Base-by-base conservation (phyloP, 2,888 invertebrate genomes). In the Desoria tigrina region DNA sequence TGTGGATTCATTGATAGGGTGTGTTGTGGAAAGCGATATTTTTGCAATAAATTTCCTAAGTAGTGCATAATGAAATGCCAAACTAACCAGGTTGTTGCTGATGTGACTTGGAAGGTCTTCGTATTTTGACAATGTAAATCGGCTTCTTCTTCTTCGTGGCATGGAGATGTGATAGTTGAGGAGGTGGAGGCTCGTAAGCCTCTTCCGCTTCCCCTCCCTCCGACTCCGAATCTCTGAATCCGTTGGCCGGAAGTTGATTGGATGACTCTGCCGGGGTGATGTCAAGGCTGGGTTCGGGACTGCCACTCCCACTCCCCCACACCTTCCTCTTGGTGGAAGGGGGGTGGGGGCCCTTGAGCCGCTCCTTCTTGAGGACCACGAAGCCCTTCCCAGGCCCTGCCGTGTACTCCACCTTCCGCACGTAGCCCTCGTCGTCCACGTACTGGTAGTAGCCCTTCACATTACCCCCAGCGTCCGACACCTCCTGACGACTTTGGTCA, bases 321-420 rank as follows among this genome's bases (percentile, higher is more conserved):
- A 6, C 14, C 6, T 4, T 4, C 16, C 24, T 2, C 11, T 32
- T 32, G 11, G 32, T 32, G 4, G 32, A 11, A 4, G 4, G 4
- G 4, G 32, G 32, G 6, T n/a, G 23, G 9, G 45, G 45, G 0
- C 69, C 63, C 6, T 50, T 54, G 18, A 63, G 45, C 49, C 63
- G 62, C 42, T 69, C 65, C 26, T 69, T 69, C 4, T 65, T 65
- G 16, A 69, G 57, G 2, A 74, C 65, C 0, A 71, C 72, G 62
- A 74, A 74, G 26, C 74, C 74, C 55, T 72, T 73, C 1, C 68
- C 68, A 42, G 74, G 68, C 1, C 74, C 74, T 18, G 73, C 71
- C n/a, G 70, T 70, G 50, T 73, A 74, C n/a, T 64, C 64, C 14
- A 74, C 63, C 42, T 69, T 69, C 2, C 69, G 58, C 18, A 60